These are phyloP conservation scores for Lacerta viridis DNA, from an alignment of 2,797 vertebrate species.

Conservation along the genomic window DNA sequence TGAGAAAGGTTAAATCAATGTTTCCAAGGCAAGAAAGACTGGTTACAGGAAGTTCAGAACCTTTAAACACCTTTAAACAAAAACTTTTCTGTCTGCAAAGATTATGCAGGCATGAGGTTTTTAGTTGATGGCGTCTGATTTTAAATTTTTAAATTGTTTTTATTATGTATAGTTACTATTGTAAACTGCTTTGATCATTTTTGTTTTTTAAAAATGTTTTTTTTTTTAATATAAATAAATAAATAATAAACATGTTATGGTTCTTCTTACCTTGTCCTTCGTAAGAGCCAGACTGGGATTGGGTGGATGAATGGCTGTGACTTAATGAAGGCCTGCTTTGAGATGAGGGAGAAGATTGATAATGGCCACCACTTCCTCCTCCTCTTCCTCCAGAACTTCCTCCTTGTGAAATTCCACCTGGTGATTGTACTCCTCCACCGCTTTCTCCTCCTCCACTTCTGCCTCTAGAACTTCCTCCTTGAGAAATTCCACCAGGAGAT, in stretches of 20 bases:
- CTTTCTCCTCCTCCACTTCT: conserved; percentile 40
- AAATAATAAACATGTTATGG: neutral
- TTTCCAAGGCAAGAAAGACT: too few relatives aligned
- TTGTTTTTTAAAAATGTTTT: neutral
- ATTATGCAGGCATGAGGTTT: too few relatives aligned
- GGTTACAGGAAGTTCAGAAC: too few relatives aligned
- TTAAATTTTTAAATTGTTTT: neutral
- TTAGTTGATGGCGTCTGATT: too few relatives aligned
- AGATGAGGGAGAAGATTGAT: neutral
- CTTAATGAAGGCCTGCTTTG: neutral
- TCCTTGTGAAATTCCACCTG: conserved; percentile 47
- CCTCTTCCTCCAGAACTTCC: conserved; percentile 35
- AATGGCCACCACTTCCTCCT: conserved; percentile 38
- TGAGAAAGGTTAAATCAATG: too few relatives aligned
- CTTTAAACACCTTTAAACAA: too few relatives aligned
- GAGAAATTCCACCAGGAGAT: conserved; percentile 25
- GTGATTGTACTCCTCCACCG: conserved; percentile 56
- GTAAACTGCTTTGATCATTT: neutral
- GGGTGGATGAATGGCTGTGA: neutral
- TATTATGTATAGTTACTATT: neutral
- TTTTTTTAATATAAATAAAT: too few relatives aligned
- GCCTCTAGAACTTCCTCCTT: conserved; percentile 41
- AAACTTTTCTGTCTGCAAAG: too few relatives aligned
- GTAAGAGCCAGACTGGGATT: conserved; percentile 17
- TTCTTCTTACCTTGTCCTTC: conserved; percentile 16